Evolutionary conservation across 2,113 vertebrate species (phyloP).

Genomic region (Leucosticte australis): DNA sequence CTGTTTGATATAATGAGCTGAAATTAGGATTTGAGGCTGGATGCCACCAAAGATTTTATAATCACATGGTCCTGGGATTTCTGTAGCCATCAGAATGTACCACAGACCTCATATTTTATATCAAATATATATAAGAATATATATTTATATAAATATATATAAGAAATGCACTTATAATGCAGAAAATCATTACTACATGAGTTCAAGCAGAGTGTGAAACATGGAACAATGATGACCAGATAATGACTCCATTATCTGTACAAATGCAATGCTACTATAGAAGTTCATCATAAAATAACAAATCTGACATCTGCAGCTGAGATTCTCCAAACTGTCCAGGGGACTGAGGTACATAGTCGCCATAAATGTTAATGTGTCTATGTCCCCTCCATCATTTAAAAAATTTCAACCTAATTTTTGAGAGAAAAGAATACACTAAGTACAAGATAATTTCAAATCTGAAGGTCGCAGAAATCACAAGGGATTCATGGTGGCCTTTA

Average conservation of each 20-base stretch:
- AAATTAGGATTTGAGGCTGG: not conserved
- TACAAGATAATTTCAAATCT: constrained; percentile 23
- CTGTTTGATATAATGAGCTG: not conserved
- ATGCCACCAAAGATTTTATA: not conserved
- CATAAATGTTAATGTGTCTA: not conserved
- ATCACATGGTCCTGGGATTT: not conserved
- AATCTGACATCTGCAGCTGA: not conserved
- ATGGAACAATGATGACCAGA: not conserved
- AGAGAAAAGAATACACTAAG: not conserved
- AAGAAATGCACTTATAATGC: not conserved
- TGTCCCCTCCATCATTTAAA: not conserved
- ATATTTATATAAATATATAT: not conserved
- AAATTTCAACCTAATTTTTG: not conserved
- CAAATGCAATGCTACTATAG: not conserved
- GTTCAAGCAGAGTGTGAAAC: constrained; percentile 30
- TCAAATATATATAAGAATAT: not conserved
- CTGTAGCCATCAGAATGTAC: not conserved
- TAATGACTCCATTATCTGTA: constrained; percentile 19
- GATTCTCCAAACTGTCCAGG: not conserved
- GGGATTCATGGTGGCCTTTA: not conserved
- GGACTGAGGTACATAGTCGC: not conserved
- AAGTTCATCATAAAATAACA: not conserved
- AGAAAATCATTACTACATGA: not conserved
- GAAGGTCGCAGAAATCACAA: constrained; percentile 8
- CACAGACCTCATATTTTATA: not conserved